Base-by-base conservation (phyloP, 35 echinoderm and acorn worm species). In the Acanthaster planci region DNA sequence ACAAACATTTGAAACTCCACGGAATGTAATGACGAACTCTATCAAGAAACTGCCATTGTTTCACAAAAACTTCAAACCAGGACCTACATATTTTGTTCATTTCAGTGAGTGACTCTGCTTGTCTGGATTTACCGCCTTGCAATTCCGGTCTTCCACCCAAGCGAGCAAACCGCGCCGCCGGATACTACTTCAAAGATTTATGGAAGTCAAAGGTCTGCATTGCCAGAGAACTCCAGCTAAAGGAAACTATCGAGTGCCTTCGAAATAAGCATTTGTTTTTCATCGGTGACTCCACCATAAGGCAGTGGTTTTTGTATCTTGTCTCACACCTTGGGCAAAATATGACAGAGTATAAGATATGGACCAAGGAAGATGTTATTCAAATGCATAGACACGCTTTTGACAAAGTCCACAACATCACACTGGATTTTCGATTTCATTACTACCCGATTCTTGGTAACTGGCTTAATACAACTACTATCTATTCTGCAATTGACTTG, bases 221-320 rank as follows among this genome's bases (percentile, higher is more conserved):
- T 36, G 29, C 32, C 15, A 42, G 55, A n/a, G 2, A 78, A 14
- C 37, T 59, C 22, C 30, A 18, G 0, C 52, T 12, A 0, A 47
- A 37, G 1, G 38, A 22, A n/a, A 38, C 75, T 21, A 12, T 40
- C 19, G 23, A 35, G 1, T 87, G 85, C 23, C 54, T 87, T 5
- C 19, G 38, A 6, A 37, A 79, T 57, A 50, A 51, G 16, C 18
- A 44, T 10, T 35, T 87, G 2, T 39, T 58, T 21, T 87, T 87
- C 38, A 79, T 39, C 23, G 85, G 85, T 2, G 85, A 87, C 40
- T 87, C 85, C 51, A 79, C 85, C 2, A 23, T 87, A 60, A 44
- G 85, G 1, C 85, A 87, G 32, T 87, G 85, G 85, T 79, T 58
- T 21, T 19, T 52, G 29, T 87, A 79, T 36, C 76, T 87, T 7